A percentile compares a stretch with the other conserved stretches of the same genome.
These are phyloP conservation scores for Channa argus DNA, from an alignment of 2,113 vertebrate species.

Conservation along the genomic window DNA sequence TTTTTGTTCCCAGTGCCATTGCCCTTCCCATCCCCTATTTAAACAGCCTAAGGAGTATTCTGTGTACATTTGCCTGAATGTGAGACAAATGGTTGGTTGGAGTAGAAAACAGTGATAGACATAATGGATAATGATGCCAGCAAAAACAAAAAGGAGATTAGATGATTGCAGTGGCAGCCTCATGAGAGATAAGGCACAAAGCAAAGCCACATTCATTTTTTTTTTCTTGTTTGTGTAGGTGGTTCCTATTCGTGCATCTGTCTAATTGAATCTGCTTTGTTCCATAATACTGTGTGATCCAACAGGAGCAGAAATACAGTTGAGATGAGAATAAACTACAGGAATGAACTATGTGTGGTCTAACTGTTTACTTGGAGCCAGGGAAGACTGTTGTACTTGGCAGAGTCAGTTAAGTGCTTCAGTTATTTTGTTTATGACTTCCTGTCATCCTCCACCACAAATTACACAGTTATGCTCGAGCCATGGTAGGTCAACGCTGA, in stretches of 20 bases:
- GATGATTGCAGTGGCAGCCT: constrained; percentile 58
- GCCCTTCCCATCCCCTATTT: not conserved
- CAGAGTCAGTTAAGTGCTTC: constrained; percentile 19
- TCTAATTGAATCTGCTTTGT: constrained; percentile 74
- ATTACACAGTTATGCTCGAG: constrained; percentile 31
- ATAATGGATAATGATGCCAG: constrained; percentile 53
- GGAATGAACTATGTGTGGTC: constrained; percentile 33
- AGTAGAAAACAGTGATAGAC: constrained; percentile 53
- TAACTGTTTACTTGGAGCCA: constrained; percentile 39
- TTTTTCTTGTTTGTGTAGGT: constrained; percentile 20
- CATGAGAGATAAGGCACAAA: constrained; percentile 64
- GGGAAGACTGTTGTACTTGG: constrained; percentile 40
- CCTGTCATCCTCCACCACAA: constrained; percentile 52
- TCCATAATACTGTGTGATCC: constrained; percentile 43
- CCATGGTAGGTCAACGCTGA: constrained; percentile 1
- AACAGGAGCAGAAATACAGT: constrained; percentile 9
- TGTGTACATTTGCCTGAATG: constrained; percentile 59
- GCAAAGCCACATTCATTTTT: constrained; percentile 30
- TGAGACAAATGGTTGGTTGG: constrained; percentile 40
- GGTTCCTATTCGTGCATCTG: constrained; percentile 46
- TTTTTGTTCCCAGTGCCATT: not conserved
- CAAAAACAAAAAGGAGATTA: constrained; percentile 76
- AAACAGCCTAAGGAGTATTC: constrained; percentile 27
- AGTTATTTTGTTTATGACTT: constrained; percentile 69
- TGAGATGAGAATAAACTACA: constrained; percentile 29